Conservation (phyloP, 1,140 invertebrate species). For the Heterodera carotae region DNA sequence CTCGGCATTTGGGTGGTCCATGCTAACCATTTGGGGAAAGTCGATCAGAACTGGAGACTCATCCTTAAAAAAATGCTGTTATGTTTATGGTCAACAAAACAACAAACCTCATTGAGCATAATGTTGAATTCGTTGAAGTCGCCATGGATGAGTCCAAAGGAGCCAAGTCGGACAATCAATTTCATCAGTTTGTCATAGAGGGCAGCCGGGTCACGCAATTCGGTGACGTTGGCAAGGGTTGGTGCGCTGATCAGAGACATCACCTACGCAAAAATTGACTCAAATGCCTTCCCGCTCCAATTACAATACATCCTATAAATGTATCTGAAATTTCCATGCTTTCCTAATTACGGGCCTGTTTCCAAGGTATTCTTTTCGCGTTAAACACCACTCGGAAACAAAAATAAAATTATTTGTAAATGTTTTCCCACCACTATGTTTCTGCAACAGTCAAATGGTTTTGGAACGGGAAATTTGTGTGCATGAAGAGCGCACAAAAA, state of each 20-base stretch:
- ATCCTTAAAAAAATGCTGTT: conserved; percentile 67
- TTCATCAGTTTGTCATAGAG: conserved; percentile 92
- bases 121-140: conserved; percentile 99
- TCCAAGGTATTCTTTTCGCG: no score
- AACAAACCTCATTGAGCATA: conserved; percentile 72
- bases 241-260: conserved; percentile 33
- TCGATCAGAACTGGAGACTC: conserved; percentile 88
- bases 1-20: conserved; percentile 85
- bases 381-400: no score
- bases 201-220: conserved; percentile 76
- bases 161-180: conserved; percentile 84
- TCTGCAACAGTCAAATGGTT: conserved; percentile 89
- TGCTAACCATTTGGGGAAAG: conserved; percentile 99
- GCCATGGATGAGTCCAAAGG: conserved; percentile 90
- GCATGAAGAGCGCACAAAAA: conserved; percentile 92
- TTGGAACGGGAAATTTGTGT: conserved; percentile 88
- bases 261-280: conserved; percentile 8
- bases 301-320: no score
- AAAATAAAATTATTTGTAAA: no score
- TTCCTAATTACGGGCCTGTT: no score
- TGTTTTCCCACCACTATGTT: conserved; percentile 94
- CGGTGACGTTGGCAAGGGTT: conserved; percentile 76
- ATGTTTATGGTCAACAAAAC: background rate
- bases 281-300: no score
- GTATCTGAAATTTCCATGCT: no score